Percentiles rank a stretch among this genome's conserved stretches.
Evolutionary conservation across 2,797 vertebrate genomes (phyloP).

Genomic region (Myotis myotis): DNA sequence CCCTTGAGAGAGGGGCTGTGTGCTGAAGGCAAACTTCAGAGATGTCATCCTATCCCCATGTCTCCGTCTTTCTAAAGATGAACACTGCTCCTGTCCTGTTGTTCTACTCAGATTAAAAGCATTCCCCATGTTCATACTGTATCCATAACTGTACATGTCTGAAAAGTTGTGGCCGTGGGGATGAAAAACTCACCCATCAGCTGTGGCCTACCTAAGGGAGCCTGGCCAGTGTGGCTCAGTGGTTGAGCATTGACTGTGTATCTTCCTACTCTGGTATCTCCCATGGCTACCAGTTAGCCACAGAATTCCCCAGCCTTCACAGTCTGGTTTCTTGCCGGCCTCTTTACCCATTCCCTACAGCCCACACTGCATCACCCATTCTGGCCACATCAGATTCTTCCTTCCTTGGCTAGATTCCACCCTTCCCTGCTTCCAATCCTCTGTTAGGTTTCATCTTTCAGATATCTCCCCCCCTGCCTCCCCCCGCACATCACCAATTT

Average conservation of each 20-base stretch:
- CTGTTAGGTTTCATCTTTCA: not conserved
- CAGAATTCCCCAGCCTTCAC: not conserved
- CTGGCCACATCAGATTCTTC: not conserved
- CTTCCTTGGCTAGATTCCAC: not conserved
- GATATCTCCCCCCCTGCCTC: not conserved
- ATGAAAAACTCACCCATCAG: not conserved
- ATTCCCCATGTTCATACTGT: not conserved
- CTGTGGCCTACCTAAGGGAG: not conserved
- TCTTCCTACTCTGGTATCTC: not conserved
- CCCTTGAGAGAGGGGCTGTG: not conserved
- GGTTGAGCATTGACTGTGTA: not conserved
- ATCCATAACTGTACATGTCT: not conserved
- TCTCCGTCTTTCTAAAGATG: not conserved
- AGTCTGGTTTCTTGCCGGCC: not conserved
- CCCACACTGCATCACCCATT: not conserved
- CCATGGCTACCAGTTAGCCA: not conserved
- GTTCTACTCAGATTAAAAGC: not conserved
- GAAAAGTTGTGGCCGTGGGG: not conserved
- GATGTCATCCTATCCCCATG: not conserved
- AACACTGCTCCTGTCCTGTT: not conserved
- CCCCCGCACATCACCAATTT: not conserved
- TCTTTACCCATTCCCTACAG: not conserved
- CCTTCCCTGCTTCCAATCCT: not conserved
- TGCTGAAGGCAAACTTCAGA: not conserved
- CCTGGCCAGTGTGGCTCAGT: no score